Evolutionary conservation across 2,797 vertebrate species (phyloP), one percentile per base, ranked within the genome.

Genomic region (Notolabrus celidotus): DNA sequence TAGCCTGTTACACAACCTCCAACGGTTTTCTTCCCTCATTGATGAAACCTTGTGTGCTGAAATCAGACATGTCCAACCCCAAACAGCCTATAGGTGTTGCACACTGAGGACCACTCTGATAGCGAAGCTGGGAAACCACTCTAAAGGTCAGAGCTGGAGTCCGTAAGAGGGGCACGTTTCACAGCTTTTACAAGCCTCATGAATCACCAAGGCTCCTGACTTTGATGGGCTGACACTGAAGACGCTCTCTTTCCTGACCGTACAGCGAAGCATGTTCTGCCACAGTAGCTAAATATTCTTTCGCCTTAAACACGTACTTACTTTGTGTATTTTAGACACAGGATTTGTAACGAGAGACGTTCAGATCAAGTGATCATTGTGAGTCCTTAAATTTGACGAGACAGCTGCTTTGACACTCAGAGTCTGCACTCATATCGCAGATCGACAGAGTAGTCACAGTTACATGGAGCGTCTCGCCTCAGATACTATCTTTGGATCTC

Each of bases 111-210:
- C 22, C 14, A 0, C 43, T 27, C 14, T 10, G 20, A 66, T 7
- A 57, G 51, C 31, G 58, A 46, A 29, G 38, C 42, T 33, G 42
- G 27, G 38, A 49, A 51, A 63, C 11, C 47, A 10, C 39, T 56
- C 8, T 2, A 64, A 75, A 71, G 83, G 79, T 84, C 75, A 62
- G 25, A 0, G 65, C 59, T 6, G 36, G 38, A 47, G 65, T 31
- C 62, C 12, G 39, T 3, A 68, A 77, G 52, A 23, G 54, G 16
- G 59, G 62, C 15, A 14, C 2, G 17, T 74, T 72, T 79, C 71
- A 58, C 65, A 56, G 70, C 57, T 67, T 82, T 84, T 72, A 77
- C 43, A 63, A 67, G 70, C 46, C 3, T 16, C 75, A 69, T 57
- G 49, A 81, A 79, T 77, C 77, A 72, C 41, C 0, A 1, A 41